A percentile compares a stretch with the other conserved stretches of the same genome.
These are phyloP conservation scores for Enteromius paludinosus DNA, from an alignment of 2,797 vertebrate genomes.

Conservation along the genomic window DNA sequence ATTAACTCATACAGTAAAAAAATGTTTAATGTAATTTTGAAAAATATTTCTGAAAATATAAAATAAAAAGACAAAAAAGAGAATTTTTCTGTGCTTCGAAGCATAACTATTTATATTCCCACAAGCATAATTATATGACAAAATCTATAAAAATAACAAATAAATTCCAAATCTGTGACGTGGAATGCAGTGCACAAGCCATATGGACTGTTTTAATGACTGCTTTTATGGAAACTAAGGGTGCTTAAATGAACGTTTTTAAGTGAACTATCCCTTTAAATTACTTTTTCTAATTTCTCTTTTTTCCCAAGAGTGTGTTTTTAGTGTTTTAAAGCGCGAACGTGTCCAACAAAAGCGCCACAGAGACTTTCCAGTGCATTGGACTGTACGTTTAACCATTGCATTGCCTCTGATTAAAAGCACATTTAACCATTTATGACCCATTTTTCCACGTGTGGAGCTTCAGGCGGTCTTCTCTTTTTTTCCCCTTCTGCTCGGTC, in stretches of 20 bases:
- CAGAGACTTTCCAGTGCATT: not conserved
- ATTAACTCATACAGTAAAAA: no score
- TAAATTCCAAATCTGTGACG: no score
- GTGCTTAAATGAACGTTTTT: not conserved
- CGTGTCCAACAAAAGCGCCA: not conserved
- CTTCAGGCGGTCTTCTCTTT: not conserved
- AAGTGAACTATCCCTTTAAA: constrained; percentile 7
- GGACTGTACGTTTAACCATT: not conserved
- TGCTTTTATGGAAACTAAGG: not conserved
- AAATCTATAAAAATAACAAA: no score
- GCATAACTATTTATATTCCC: no score
- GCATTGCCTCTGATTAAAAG: constrained; percentile 7
- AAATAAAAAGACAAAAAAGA: no score
- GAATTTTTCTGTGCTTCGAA: no score
- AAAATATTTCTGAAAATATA: no score
- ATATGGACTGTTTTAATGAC: not conserved
- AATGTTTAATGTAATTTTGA: no score
- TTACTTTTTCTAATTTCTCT: not conserved
- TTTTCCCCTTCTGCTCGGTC: constrained; percentile 55
- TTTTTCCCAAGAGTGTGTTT: not conserved
- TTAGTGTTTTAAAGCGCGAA: not conserved
- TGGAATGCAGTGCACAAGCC: not conserved
- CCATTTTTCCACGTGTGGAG: constrained; percentile 11
- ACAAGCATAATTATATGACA: no score
- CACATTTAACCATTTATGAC: not conserved